Evolutionary conservation across 1,140 invertebrate species (phyloP).

Genomic region (Hormaphis cornu): DNA sequence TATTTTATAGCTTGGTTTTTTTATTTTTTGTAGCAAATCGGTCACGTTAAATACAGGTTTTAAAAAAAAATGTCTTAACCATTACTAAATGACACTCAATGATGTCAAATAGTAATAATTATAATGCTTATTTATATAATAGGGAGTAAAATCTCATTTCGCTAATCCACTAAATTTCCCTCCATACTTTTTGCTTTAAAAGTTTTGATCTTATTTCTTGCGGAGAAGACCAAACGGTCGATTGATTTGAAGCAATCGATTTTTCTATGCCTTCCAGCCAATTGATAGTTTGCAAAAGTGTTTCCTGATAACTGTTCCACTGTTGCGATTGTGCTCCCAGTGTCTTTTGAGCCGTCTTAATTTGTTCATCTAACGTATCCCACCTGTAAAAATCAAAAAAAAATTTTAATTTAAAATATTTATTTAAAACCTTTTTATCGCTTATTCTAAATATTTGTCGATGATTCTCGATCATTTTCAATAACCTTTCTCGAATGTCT

Average conservation of each 20-base stretch:
- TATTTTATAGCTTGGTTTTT: no score
- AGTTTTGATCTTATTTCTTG: constrained; percentile 81
- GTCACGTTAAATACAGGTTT: no score
- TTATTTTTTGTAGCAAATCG: no score
- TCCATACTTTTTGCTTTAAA: constrained; percentile 74
- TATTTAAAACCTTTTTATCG: no score
- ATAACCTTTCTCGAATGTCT: constrained; percentile 53
- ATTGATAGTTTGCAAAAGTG: constrained; percentile 64
- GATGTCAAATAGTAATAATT: no score
- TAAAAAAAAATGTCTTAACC: no score
- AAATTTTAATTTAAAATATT: no score
- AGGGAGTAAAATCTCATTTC: no score
- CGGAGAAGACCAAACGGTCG: constrained; percentile 57
- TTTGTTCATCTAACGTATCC: constrained; percentile 71
- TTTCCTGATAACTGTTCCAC: constrained; percentile 75
- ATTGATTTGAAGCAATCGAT: constrained; percentile 59
- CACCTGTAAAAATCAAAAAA: constrained; percentile 48
- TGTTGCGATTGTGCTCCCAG: constrained; percentile 76
- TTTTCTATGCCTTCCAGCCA: constrained; percentile 86
- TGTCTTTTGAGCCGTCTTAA: constrained; percentile 69
- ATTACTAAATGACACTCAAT: no score
- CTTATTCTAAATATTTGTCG: no score
- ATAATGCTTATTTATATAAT: no score
- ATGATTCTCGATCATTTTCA: background rate
- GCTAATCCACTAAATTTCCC: no score